Base-by-base conservation (phyloP, 2,797 vertebrate genomes). In the Halcyon chelicuti region DNA sequence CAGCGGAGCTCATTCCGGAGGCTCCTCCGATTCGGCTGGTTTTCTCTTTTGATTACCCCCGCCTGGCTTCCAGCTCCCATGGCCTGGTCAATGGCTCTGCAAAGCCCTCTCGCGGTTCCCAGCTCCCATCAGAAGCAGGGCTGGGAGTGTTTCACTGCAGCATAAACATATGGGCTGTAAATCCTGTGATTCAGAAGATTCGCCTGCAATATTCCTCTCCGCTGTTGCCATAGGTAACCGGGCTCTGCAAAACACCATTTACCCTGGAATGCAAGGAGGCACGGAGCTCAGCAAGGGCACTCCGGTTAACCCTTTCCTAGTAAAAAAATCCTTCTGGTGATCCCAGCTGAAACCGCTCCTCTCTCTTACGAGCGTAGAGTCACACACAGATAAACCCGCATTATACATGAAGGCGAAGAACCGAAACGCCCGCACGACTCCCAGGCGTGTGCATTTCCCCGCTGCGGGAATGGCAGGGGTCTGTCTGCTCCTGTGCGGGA, bases 181-280 rank as follows among this genome's bases (percentile, higher is more conserved):
- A 97, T 95, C 96, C 96, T 98, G 97, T 97, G 97, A 98, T 98
- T 98, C 95, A 97, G 97, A 97, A 97, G 96, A 98, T 97, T 96
- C 85, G 90, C 96, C 98, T 96, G 97, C 96, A 95, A 98, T 98
- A 97, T 98, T 98, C 97, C 96, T 91, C 97, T 92, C 95, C 67
- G 90, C 96, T 90, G 98, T 99, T 98, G 97, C 98, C 97, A 98
- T 97, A 98, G 98, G 98, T 98, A 98, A 98, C 98, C 80, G 75
- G 93, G 97, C 97, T 98, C 91, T 97, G 97, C 98, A 98, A 98
- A 98, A 98, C 98, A 98, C 98, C 97, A 98, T 98, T 98, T 98
- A 98, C 98, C 97, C 98, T 98, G 98, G 98, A 98, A 98, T 98
- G 98, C 98, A 97, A 97, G 97, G 97, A 98, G 98, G 97, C 96